Percentiles rank a stretch among this genome's conserved stretches.
Evolutionary conservation across 1,140 invertebrate genomes (phyloP).

Genomic region (Drosophila micromelanica): DNA sequence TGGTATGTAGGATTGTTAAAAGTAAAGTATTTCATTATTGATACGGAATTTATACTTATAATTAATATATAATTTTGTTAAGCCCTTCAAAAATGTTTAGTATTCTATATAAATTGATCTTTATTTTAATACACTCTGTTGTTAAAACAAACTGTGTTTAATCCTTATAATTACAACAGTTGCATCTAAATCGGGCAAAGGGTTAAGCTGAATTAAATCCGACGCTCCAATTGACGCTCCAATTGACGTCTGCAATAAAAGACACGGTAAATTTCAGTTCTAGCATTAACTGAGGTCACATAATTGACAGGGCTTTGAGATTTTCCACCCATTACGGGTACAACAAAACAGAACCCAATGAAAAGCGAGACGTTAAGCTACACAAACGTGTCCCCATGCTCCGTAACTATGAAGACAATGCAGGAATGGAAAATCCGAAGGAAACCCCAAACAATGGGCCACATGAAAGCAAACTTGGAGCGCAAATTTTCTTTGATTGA

Average conservation of each 20-base stretch:
- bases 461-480: slow-evolving; percentile 52
- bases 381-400: neutral
- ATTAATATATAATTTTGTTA: too few relatives aligned
- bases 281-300: neutral
- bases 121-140: too few relatives aligned
- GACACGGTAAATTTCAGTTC: neutral
- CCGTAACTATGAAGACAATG: slow-evolving; percentile 8
- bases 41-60: too few relatives aligned
- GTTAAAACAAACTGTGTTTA: too few relatives aligned
- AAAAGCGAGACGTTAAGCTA: slow-evolving; percentile 10
- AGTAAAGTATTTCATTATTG: too few relatives aligned
- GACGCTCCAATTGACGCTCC: neutral
- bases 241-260: neutral
- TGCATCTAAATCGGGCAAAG: neutral
- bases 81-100: too few relatives aligned
- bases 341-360: slow-evolving; percentile 2
- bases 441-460: slow-evolving; percentile 24
- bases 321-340: neutral
- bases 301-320: slow-evolving; percentile 42
- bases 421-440: neutral
- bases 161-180: neutral
- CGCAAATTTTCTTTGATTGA: slow-evolving; percentile 64
- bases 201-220: neutral
- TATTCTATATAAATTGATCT: too few relatives aligned
- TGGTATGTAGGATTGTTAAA: too few relatives aligned